Evolutionary conservation across 2,113 vertebrate genomes (phyloP).

Genomic region (Porphyrio hochstetteri): DNA sequence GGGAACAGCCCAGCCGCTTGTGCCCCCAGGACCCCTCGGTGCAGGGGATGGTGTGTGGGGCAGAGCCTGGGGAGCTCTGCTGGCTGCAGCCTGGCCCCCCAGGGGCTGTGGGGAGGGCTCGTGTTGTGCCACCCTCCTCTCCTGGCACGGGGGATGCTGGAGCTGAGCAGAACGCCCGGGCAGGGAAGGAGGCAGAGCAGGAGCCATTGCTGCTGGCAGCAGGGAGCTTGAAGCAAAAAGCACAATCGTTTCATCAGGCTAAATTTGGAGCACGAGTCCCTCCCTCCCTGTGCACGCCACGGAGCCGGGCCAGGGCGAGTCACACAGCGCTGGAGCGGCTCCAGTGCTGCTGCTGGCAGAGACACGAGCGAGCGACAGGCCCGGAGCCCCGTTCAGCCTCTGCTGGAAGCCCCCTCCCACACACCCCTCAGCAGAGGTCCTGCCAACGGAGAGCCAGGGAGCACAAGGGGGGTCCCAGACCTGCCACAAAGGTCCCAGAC

Average conservation of each 20-base stretch:
- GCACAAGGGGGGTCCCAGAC: no score
- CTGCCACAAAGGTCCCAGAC: accelerated
- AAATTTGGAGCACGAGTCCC: conserved; percentile 24
- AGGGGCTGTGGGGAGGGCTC: background rate
- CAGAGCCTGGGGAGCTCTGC: background rate
- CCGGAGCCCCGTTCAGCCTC: accelerated
- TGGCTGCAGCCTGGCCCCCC: accelerated
- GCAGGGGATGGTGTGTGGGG: background rate
- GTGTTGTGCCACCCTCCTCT: accelerated
- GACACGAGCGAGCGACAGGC: background rate
- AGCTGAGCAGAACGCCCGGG: background rate
- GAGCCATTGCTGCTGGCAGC: background rate
- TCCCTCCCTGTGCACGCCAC: conserved; percentile 12
- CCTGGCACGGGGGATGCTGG: accelerated
- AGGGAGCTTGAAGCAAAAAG: background rate
- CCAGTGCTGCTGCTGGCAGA: background rate
- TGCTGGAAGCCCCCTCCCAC: background rate
- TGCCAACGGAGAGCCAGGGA: accelerated
- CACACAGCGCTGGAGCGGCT: background rate
- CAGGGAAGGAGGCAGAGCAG: background rate
- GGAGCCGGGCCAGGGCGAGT: background rate
- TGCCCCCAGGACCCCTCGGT: accelerated
- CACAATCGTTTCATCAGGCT: conserved; percentile 36
- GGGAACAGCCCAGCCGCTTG: accelerated
- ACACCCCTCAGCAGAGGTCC: accelerated